Evolutionary conservation across 2,888 invertebrate species (phyloP).

Genomic region (Drosophila nigricruria): DNA sequence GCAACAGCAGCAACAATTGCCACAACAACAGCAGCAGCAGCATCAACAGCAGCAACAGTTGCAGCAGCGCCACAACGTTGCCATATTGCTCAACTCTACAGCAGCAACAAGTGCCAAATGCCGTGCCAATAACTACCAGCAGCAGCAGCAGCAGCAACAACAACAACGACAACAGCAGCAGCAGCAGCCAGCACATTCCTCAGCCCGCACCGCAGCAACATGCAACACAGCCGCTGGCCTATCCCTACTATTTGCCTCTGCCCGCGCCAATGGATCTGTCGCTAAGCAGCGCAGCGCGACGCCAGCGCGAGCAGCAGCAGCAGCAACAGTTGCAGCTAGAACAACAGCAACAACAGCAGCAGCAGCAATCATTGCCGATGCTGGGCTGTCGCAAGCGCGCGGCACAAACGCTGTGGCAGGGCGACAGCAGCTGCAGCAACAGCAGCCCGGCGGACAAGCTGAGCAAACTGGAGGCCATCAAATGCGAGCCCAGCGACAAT

Average conservation of each 20-base stretch:
- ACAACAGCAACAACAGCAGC: conserved; percentile 49
- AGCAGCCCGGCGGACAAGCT: conserved; percentile 72
- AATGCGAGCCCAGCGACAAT: conserved; percentile 57
- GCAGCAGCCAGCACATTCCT: conserved; percentile 56
- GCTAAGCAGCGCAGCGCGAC: conserved; percentile 74
- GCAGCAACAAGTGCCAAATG: conserved; percentile 71
- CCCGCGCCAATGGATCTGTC: conserved; percentile 84
- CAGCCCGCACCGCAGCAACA: conserved; percentile 28
- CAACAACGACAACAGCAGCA: conserved; percentile 58
- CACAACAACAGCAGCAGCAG: conserved; percentile 39
- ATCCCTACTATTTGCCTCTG: conserved; percentile 46
- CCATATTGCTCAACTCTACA: conserved; percentile 53
- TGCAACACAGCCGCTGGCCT: conserved; percentile 42
- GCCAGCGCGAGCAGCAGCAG: conserved; percentile 56
- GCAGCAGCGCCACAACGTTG: conserved; percentile 56
- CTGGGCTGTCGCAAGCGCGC: conserved; percentile 83
- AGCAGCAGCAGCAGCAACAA: conserved; percentile 60
- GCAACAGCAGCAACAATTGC: conserved; percentile 52
- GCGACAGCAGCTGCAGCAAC: conserved; percentile 17
- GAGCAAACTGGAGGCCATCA: conserved; percentile 68
- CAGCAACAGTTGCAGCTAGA: conserved; percentile 54
- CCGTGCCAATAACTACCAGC: conserved; percentile 76
- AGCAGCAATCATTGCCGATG: conserved; percentile 68
- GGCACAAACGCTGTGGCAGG: conserved; percentile 43
- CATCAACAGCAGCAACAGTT: conserved; percentile 50